Conservation (phyloP, 1,140 invertebrate species). For the Teleopsis dalmanni region DNA sequence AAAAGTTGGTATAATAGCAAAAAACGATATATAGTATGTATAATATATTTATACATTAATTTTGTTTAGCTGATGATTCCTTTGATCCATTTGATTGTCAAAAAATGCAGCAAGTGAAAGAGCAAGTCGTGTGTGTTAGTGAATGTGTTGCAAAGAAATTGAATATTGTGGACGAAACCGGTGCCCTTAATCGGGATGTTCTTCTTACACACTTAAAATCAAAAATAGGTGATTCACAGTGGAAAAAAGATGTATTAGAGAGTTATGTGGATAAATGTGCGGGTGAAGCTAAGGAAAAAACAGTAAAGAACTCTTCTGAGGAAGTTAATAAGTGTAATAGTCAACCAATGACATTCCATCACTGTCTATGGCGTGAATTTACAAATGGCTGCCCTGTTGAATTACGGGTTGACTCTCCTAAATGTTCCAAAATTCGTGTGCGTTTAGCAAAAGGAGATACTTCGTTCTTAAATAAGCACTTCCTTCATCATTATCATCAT, state of each 20-base stretch:
- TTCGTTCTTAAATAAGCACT: constrained; percentile 10
- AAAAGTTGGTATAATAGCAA: too few species aligned
- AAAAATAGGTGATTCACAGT: neutral
- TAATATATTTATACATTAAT: neutral
- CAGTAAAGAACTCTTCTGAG: neutral
- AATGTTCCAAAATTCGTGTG: constrained; percentile 12
- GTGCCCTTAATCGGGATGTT: constrained; percentile 11
- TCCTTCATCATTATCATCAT: constrained; percentile 8
- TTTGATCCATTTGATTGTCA: constrained; percentile 16
- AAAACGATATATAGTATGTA: too few species aligned
- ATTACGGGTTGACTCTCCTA: constrained; percentile 7
- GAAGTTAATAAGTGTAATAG: constrained; percentile 6
- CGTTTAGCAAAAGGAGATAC: constrained; percentile 5
- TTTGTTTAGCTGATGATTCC: constrained; percentile 6
- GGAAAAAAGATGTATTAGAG: constrained; percentile 4
- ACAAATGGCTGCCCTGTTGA: constrained; percentile 13
- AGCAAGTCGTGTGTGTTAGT: constrained; percentile 11
- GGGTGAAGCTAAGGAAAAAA: neutral
- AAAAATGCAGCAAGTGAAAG: constrained; percentile 10
- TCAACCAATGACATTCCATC: constrained; percentile 8
- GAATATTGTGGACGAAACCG: constrained; percentile 8
- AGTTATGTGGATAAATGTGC: constrained; percentile 12
- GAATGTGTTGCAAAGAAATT: constrained; percentile 11
- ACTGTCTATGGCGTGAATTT: constrained; percentile 14
- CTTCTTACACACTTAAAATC: neutral